phyloP scores from a whole-genome alignment of 2,113 vertebrate species.

The Ciconia stormi region DNA sequence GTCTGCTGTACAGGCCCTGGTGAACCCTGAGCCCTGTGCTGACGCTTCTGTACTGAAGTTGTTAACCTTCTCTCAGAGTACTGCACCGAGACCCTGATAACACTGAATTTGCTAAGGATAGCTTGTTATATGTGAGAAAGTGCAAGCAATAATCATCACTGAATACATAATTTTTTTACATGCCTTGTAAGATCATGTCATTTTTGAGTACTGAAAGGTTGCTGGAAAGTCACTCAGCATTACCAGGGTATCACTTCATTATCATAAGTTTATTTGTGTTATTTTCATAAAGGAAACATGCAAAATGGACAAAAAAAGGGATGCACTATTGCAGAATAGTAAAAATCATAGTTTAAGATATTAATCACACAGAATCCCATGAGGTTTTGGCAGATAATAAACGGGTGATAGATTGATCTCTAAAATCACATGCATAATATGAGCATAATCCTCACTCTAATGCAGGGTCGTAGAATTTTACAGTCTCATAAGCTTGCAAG shows the following conservation, averaged over 20 bases:
- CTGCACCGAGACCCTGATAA: background rate
- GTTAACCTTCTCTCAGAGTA: background rate
- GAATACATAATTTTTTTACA: constrained; percentile 19
- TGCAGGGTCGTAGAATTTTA: constrained; percentile 70
- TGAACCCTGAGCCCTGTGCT: background rate
- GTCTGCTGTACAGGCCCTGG: background rate
- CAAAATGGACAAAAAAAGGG: background rate
- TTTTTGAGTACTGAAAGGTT: constrained; percentile 36
- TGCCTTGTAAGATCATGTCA: constrained; percentile 41
- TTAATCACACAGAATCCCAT: constrained; percentile 26
- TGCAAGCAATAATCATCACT: background rate
- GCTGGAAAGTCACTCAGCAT: constrained; percentile 17
- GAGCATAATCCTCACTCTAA: constrained; percentile 52
- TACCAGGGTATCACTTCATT: constrained; percentile 20
- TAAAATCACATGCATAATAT: constrained; percentile 51
- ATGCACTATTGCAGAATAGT: background rate
- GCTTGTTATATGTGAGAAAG: background rate
- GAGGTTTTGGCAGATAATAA: constrained; percentile 67
- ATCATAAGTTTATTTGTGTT: background rate
- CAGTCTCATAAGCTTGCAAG: constrained; percentile 66
- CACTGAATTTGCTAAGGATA: background rate
- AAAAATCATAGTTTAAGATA: constrained; percentile 23
- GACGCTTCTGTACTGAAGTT: background rate
- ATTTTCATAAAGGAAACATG: background rate
- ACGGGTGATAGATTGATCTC: constrained; percentile 58